These are phyloP conservation scores for Apus apus DNA, from an alignment of 2,113 vertebrate genomes.

Conservation along the genomic window DNA sequence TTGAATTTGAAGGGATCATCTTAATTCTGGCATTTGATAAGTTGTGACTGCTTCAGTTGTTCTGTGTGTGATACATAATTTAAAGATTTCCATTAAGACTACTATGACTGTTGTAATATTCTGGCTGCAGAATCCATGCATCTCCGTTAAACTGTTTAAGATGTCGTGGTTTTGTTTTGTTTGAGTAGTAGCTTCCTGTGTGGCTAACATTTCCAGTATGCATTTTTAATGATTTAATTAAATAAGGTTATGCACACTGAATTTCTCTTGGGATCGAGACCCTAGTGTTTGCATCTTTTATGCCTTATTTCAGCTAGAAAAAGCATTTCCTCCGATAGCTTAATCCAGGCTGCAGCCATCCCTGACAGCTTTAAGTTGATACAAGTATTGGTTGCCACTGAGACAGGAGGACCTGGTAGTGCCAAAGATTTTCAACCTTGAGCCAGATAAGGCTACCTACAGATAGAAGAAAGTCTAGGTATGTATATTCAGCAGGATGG, in stretches of 20 bases:
- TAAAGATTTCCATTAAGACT: constrained; percentile 34
- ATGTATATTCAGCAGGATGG: background rate
- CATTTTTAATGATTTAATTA: constrained; percentile 29
- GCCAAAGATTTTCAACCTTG: background rate
- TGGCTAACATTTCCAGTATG: background rate
- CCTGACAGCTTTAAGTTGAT: background rate
- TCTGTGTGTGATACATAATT: constrained; percentile 17
- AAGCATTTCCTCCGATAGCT: background rate
- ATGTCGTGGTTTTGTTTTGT: background rate
- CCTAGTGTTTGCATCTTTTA: background rate
- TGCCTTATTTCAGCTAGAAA: background rate
- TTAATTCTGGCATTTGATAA: constrained; percentile 2
- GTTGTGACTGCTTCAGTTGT: background rate
- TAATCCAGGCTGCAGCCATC: background rate
- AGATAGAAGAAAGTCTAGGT: background rate
- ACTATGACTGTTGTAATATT: background rate
- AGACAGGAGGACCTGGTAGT: background rate
- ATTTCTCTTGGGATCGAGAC: background rate
- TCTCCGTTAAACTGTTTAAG: background rate
- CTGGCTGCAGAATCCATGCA: background rate
- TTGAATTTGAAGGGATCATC: background rate
- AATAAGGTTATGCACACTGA: background rate
- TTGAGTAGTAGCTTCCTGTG: background rate
- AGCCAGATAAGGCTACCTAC: background rate
- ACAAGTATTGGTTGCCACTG: background rate